Conservation (phyloP, 2,797 vertebrate species). For the Phataginus tetradactyla region DNA sequence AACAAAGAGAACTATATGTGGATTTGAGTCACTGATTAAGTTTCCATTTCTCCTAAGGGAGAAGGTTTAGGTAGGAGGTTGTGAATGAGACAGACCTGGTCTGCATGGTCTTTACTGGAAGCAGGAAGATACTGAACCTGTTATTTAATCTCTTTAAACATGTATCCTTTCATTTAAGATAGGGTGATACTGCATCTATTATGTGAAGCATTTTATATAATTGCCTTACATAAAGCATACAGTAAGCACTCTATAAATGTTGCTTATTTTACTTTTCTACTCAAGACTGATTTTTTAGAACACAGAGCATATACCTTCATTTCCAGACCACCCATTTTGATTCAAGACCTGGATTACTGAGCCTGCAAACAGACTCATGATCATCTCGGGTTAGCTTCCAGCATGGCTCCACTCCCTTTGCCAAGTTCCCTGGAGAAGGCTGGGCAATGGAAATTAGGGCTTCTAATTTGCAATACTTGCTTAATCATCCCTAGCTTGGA, state of each 20-base stretch:
- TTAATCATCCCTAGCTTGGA: not conserved
- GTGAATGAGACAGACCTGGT: not conserved
- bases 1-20: not conserved
- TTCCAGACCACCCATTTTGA: not conserved
- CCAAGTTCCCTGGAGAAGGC: not conserved
- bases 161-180: not conserved
- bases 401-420: not conserved
- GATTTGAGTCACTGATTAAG: not conserved
- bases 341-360: not conserved
- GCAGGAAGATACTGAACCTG: not conserved
- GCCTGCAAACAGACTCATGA: not conserved
- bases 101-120: not conserved
- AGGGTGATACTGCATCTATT: too few species aligned
- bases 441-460: not conserved
- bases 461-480: not conserved
- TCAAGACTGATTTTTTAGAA: not conserved
- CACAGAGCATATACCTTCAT: not conserved
- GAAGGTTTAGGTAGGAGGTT: not conserved
- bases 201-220: not conserved
- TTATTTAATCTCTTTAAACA: not conserved
- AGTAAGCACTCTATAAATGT: not conserved
- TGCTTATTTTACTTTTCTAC: not conserved
- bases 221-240: not conserved
- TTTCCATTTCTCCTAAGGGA: not conserved
- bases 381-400: not conserved